Base-by-base conservation (phyloP, 2,797 vertebrate species). In the Eupleurogrammus muticus region DNA sequence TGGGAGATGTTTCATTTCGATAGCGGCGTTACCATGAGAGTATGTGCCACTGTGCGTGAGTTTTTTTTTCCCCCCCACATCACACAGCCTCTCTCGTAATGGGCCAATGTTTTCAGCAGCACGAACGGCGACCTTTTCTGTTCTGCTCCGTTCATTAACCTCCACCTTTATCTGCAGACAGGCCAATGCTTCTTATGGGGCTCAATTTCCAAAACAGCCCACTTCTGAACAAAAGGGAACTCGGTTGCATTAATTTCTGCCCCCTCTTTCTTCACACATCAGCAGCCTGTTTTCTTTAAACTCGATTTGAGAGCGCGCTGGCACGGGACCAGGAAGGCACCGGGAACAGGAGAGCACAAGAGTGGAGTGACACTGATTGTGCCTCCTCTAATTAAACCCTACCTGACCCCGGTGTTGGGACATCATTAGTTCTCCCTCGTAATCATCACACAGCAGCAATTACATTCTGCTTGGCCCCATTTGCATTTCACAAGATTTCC, bases 311-410 rank as follows among this genome's bases (percentile, higher is more conserved):
- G 82, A 80, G 75, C 10, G 17, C 70, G 70, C 62, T 92, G 91
- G 90, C 92, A 88, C 73, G 72, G 84, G 70, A 87, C 90, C 90
- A 92, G 86, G 73, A 84, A 86, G 76, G 77, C 83, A 81, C 66
- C 21, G 24, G 75, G 84, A 82, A 83, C 83, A 87, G 79, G 74
- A 84, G 86, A 82, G 87, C 61, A 20, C 65, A 49, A 78, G 81
- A 88, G 87, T 83, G 84, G 82, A 91, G 84, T 92, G 90, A 93
- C 92, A 92, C 92, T 90, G 91, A 93, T 93, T 96, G 94, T 95
- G 95, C 95, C 93, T 96, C 92, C 94, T 92, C 96, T 96, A 96
- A 97, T 97, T 96, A 97, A 97, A 96, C 95, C 95, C 93, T 92
- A 92, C 95, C 95, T 97, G 96, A 96, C 96, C 96, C 95, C 84